Conservation (phyloP, 2,113 vertebrate species). For the Acrocephalus kingi region DNA sequence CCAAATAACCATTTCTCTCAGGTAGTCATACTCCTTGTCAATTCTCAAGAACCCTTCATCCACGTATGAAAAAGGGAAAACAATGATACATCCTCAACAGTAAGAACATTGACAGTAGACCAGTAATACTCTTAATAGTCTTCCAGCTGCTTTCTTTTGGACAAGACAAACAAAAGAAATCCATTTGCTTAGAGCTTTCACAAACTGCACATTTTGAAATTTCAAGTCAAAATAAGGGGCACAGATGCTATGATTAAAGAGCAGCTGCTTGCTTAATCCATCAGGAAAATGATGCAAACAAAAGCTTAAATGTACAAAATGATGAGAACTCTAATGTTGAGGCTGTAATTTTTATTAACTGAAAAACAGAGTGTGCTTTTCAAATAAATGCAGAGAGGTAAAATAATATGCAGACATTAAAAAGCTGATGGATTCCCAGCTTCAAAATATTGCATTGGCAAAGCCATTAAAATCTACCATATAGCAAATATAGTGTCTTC, state of each 20-base stretch:
- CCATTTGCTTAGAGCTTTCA: conserved; percentile 1
- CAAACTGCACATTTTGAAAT: neutral
- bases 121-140: neutral
- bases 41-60: neutral
- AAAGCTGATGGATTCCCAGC: neutral
- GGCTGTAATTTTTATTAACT: neutral
- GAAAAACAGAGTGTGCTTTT: neutral
- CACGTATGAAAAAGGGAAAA: neutral
- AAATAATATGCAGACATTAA: neutral
- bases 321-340: neutral
- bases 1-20: neutral
- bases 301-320: neutral
- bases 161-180: conserved; percentile 7
- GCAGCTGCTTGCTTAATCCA: conserved; percentile 28
- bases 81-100: neutral
- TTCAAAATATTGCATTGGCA: neutral
- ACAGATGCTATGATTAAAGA: conserved; percentile 22
- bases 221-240: neutral
- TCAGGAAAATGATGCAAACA: conserved; percentile 29
- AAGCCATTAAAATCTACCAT: neutral
- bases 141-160: neutral
- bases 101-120: neutral
- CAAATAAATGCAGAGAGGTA: neutral
- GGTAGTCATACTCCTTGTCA: neutral
- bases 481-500: neutral